Evolutionary conservation across 1,140 invertebrate species (phyloP).

Genomic region (Danaus melanippus): DNA sequence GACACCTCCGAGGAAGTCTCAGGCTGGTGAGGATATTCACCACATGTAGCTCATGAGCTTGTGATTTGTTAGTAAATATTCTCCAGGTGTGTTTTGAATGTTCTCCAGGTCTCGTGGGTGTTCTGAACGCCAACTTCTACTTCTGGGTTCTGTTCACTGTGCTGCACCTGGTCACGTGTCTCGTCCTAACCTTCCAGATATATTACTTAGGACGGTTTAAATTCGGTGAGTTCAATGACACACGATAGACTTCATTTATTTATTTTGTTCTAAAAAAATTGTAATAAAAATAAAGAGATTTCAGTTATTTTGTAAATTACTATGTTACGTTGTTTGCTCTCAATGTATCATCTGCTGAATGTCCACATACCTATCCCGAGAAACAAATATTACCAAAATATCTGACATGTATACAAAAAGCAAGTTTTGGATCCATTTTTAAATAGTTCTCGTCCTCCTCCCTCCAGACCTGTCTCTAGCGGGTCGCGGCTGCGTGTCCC

Average conservation of each 20-base stretch:
- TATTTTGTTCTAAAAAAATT: constrained; percentile 7
- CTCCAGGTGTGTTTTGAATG: background rate
- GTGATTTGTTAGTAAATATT: too few species aligned
- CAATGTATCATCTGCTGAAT: too few species aligned
- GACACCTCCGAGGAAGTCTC: too few species aligned
- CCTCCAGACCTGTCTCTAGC: constrained; percentile 32
- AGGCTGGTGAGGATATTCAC: too few species aligned
- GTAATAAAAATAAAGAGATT: background rate
- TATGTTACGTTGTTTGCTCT: too few species aligned
- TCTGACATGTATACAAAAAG: too few species aligned
- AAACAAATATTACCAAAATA: too few species aligned
- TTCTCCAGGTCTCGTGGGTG: constrained; percentile 81
- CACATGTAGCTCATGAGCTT: too few species aligned
- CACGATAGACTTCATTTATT: constrained; percentile 9
- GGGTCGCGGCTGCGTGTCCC: constrained; percentile 29
- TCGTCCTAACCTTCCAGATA: constrained; percentile 41
- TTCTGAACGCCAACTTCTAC: constrained; percentile 78
- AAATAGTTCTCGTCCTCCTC: too few species aligned
- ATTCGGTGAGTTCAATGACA: constrained; percentile 15
- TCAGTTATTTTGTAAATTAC: too few species aligned
- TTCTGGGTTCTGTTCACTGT: constrained; percentile 75
- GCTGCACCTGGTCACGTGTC: constrained; percentile 43
- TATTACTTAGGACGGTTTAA: constrained; percentile 43
- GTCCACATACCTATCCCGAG: too few species aligned
- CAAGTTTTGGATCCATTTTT: too few species aligned